Base-by-base conservation (phyloP, 2,888 invertebrate species). In the Desoria tigrina region DNA sequence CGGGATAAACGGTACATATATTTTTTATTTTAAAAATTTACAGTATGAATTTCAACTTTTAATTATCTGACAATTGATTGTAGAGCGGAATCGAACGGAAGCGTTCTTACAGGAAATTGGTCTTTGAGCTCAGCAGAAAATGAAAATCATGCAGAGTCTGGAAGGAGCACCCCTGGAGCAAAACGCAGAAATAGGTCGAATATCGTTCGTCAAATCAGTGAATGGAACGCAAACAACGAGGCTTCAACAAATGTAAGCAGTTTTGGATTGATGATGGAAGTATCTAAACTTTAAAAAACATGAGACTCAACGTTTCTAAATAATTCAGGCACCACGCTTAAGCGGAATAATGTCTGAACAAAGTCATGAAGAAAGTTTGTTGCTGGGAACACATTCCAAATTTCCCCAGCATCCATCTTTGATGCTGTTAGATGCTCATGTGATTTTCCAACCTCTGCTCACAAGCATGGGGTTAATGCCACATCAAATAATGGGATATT, bases 401-500 rank as follows among this genome's bases (percentile, higher is more conserved):
- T 75, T 75, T 45, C 75, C 75, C 2, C 75, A 75, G 51, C 75
- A 75, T 60, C 75, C 75, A 11, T 73, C 73, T 2, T 63, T 75
- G 11, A 72, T 75, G 71, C 82, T 96, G 63, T 84, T 95, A 66
- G 95, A 96, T 82, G 94, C 96, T 2, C 94, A 95, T 82, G 85
- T 93, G 56, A 93, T 94, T 77, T 94, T 94, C 81, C 93, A 94
- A 80, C 95, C 96, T 0, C 84, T 97, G 76, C 83, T 97, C 18
- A 87, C 90, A 0, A 91, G 92, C 66, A 83, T 96, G 37, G 95
- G 94, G 1, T 90, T 96, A 0, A 93, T 90, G 87, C 93, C 92
- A 1, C 89, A 92, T 77, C 92, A 93, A 81, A 87, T 94, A 77
- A 71, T 81, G 79, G 65, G 80, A 78, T 68, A 79, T 1, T 87